Evolutionary conservation across 2,888 invertebrate genomes (phyloP), one percentile per base, ranked within the genome.

Genomic region (Steinernema scapterisci): DNA sequence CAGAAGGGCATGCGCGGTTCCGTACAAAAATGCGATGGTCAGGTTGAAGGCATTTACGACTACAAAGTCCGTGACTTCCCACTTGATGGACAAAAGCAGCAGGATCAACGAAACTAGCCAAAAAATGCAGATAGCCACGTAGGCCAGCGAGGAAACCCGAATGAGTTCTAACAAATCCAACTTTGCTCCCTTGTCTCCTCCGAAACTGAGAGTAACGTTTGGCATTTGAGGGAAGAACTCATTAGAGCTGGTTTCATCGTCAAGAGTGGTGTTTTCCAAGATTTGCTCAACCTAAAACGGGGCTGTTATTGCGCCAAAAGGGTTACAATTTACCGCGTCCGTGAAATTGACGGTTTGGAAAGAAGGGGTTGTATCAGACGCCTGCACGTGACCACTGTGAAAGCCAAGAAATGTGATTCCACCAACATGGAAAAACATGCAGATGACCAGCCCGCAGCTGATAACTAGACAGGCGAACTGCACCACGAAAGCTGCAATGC

Each of bases 81-180:
- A 74, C 27, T 79, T 77, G n/a, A 85, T 80, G 7, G 86, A 83
- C 27, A 83, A 73, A 1, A 83, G 76, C 51, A 85, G 77, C 0
- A 81, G 56, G 7, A 81, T 43, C 13, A 85, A 76, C 0, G 85
- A 79, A 21, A 84, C 3, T 13, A 84, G 72, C 86, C 86, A 86
- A 9, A 81, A 13, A 21, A 77, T 31, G 44, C 80, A 81, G 0
- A 82, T 70, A 0, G 73, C 73, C 16, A 83, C 51, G 73, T 83
- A 86, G n/a, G 84, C 78, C 43, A 83, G 46, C 7, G 85, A 85
- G 13, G 84, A 84, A 13, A 82, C 79, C 9, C 86, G 80, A 19
- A 86, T 79, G 19, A 84, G 75, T 70, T 83, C 80, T 19, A 85
- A 76, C 72, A 84, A 76, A 38, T 85, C 83, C 27, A 84, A 13